A percentile compares a stretch with the other conserved stretches of the same genome.
Evolutionary conservation across 2,797 vertebrate species (phyloP).

Genomic region (Chloroceryle amazona): DNA sequence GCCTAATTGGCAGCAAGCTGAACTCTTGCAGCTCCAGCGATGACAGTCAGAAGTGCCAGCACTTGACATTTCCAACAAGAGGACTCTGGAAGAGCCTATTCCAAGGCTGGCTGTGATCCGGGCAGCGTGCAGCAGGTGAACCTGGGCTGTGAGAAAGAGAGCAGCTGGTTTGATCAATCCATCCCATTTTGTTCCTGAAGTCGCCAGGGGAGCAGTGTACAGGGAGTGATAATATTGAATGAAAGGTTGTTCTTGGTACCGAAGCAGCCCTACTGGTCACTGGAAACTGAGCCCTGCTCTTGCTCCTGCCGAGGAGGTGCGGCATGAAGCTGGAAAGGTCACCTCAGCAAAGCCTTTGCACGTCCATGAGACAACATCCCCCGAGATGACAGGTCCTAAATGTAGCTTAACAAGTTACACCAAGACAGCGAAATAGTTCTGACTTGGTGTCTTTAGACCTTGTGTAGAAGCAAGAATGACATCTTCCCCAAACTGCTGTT

Average conservation of each 20-base stretch:
- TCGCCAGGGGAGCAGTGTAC: background rate
- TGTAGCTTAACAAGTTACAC: background rate
- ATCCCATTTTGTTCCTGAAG: accelerated
- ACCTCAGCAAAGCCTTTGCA: background rate
- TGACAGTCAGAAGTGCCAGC: accelerated
- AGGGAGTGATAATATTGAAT: accelerated
- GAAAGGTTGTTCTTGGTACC: background rate
- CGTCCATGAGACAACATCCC: accelerated
- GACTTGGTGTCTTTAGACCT: background rate
- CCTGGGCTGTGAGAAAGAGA: background rate
- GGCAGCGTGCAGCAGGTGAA: background rate
- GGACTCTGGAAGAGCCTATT: background rate
- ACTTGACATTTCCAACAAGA: accelerated
- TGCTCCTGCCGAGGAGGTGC: background rate
- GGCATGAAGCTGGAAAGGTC: background rate
- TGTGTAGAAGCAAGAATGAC: background rate
- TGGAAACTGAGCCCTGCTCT: accelerated
- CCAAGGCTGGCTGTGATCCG: background rate
- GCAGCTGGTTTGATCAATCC: background rate
- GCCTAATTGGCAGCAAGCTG: background rate
- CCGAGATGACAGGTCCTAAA: background rate
- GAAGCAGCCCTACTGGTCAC: accelerated
- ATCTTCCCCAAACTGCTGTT: background rate
- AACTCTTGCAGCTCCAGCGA: background rate
- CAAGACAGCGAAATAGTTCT: background rate